Conservation (phyloP, 2,113 vertebrate species). For the Seriola aureovittata region DNA sequence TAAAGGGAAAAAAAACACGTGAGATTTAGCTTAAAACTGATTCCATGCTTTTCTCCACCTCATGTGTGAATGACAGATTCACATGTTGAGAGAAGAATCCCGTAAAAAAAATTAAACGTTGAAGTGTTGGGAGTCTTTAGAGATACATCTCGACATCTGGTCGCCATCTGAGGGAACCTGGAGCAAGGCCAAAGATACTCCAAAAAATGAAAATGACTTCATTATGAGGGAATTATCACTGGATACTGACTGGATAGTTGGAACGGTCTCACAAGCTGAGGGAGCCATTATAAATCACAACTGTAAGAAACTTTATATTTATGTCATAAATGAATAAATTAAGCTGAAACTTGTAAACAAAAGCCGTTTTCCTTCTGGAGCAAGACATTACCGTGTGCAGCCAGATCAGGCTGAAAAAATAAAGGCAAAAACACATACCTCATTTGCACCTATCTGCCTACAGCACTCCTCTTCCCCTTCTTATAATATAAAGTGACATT, state of each 20-base stretch:
- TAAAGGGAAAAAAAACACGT: constrained; percentile 37
- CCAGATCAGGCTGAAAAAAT: background rate
- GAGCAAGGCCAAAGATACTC: constrained; percentile 77
- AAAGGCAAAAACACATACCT: constrained; percentile 16
- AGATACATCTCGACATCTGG: constrained; percentile 83
- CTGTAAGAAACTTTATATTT: constrained; percentile 25
- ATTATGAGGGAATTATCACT: constrained; percentile 79
- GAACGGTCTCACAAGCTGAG: constrained; percentile 29
- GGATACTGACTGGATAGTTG: constrained; percentile 31
- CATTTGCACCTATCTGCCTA: constrained; percentile 11
- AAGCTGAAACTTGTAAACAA: constrained; percentile 13
- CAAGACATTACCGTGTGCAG: background rate
- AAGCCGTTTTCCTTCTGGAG: background rate
- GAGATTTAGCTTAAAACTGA: constrained; percentile 47
- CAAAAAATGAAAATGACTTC: constrained; percentile 81
- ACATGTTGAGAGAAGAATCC: constrained; percentile 50
- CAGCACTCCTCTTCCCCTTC: constrained; percentile 14
- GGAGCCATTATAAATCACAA: constrained; percentile 34
- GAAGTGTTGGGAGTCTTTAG: constrained; percentile 72
- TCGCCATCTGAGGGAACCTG: constrained; percentile 82
- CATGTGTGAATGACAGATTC: constrained; percentile 59
- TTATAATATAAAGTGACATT: constrained; percentile 55
- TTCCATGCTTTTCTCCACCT: constrained; percentile 25
- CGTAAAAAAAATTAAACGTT: constrained; percentile 61
- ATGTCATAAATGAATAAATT: background rate